A percentile compares a stretch with the other conserved stretches of the same genome.
Conservation (phyloP, 2,113 vertebrate genomes). For the Strigops habroptila region DNA sequence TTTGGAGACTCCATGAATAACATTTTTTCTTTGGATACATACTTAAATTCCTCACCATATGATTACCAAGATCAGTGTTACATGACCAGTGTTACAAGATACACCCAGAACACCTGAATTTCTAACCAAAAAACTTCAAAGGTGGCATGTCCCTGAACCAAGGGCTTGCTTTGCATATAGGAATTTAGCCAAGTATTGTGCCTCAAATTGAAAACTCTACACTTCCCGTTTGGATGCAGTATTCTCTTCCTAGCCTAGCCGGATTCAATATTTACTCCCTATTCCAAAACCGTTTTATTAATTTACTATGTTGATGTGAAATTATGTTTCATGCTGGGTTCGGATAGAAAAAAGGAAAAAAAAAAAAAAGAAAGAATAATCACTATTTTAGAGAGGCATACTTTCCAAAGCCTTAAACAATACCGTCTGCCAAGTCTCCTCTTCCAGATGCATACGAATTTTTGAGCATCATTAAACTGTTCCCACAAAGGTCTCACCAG, state of each 20-base stretch:
- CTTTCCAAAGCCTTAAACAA: background rate
- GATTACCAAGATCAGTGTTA: background rate
- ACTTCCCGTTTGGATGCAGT: too few species aligned
- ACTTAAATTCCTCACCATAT: background rate
- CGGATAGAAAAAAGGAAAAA: background rate
- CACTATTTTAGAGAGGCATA: background rate
- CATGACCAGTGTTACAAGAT: rapidly evolving
- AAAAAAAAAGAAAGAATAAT: background rate
- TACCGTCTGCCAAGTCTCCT: background rate
- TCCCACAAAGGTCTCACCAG: background rate
- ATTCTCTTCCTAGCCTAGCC: background rate
- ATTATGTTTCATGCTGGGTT: background rate
- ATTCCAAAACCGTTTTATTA: background rate
- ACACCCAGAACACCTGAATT: background rate
- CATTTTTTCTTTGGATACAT: background rate
- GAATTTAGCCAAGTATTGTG: background rate
- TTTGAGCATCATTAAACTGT: background rate
- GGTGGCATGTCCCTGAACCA: background rate
- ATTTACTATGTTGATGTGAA: background rate
- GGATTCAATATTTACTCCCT: background rate
- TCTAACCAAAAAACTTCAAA: background rate
- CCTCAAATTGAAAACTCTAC: background rate
- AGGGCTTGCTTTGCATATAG: background rate
- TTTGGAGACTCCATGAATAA: background rate
- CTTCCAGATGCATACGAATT: background rate